These are phyloP conservation scores for Amazonetta brasiliensis DNA, from an alignment of 2,797 vertebrate species.

Conservation along the genomic window DNA sequence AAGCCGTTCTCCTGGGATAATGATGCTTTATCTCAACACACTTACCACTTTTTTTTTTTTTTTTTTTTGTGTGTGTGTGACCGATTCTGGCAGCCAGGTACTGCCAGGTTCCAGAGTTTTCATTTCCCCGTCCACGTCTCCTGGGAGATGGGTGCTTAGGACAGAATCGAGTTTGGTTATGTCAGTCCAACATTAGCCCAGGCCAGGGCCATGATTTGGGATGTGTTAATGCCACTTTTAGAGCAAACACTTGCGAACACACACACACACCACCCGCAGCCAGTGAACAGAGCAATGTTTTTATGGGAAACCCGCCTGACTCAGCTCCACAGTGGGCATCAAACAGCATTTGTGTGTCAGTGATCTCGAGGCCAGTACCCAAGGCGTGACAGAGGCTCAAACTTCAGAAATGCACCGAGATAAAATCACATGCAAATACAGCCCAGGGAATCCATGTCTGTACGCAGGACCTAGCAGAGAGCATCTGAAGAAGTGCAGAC, in stretches of 20 bases:
- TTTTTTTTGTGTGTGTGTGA: not conserved
- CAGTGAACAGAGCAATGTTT: not conserved
- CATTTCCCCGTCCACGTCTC: not conserved
- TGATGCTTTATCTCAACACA: not conserved
- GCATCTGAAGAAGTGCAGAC: slow-evolving; percentile 47
- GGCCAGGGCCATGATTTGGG: not conserved
- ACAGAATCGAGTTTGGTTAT: not conserved
- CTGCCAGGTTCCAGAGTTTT: not conserved
- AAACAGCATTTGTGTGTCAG: not conserved
- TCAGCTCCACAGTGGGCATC: rapidly evolving
- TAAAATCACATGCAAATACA: rapidly evolving
- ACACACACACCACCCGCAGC: rapidly evolving
- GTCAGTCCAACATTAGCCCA: not conserved
- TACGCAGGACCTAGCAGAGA: rapidly evolving
- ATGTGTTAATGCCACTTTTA: not conserved
- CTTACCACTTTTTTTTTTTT: not conserved
- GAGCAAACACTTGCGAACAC: not conserved
- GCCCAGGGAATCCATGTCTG: not conserved
- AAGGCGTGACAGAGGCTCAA: not conserved
- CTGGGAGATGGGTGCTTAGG: not conserved
- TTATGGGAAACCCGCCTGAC: rapidly evolving
- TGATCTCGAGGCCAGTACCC: not conserved
- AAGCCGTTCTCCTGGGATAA: too few species aligned
- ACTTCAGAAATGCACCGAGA: rapidly evolving
- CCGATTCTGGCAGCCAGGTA: not conserved